Evolutionary conservation across 1,140 invertebrate genomes (phyloP), one percentile per base, ranked within the genome.

Genomic region (Mercenaria mercenaria): DNA sequence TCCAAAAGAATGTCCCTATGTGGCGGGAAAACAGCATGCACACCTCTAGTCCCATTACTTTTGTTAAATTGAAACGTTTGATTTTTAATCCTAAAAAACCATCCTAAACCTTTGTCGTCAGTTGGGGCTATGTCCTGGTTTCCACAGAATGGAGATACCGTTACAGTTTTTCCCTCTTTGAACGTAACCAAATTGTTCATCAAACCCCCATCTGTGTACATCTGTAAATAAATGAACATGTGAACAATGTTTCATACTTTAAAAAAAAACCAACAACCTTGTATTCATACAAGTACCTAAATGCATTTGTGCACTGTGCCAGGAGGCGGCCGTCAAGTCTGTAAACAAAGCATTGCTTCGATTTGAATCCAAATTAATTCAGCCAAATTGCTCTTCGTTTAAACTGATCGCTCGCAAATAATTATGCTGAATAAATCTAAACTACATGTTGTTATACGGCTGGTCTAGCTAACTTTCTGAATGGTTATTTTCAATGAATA

Each of bases 131-230:
- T 93, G 88, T 94, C 94, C 64, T 94, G 92, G 41, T 94, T 93
- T 0, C 95, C 93, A 80, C 92, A 93, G 92, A 96, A 96, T 2
- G 96, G 96, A 1, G 95, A 96, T 6, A 96, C 93, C 20, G 93
- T 94, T 10, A 96, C 93, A 2, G 96, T 96, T 0, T 90, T 79
- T 13, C 95, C 94, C n/a, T 95, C 94, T 0, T 90, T 61, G 83
- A 96, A 96, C n/a, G 88, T 56, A 0, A 95, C 92, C 85, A 96
- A 87, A 89, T 96, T 96, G 91, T 96, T 94, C 0, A 95, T 94
- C 74, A 96, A 92, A 10, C 96, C 96, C 10, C 96, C 96, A 90
- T 96, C 96, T 59, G 95, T 95, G 89, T 94, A 96, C 39, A 91
- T 88, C 96, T 96, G 87, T 26, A 92, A 93, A 61, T 77, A 64